Conservation (phyloP, 1,140 invertebrate species). For the Andricus grossulariae region DNA sequence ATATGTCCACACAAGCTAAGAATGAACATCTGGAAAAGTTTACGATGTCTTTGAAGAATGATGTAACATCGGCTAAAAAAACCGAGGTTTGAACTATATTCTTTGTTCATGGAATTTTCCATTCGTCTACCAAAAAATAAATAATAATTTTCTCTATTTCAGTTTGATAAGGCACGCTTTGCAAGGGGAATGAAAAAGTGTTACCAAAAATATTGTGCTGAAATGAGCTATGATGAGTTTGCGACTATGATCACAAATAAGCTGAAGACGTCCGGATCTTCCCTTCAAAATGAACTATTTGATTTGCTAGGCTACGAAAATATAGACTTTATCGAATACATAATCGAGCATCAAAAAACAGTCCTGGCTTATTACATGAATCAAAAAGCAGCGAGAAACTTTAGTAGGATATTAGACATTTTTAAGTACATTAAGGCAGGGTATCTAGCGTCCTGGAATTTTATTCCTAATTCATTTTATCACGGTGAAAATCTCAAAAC, state of each 20-base stretch:
- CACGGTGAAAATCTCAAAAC: no score
- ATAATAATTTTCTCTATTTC: slow-evolving; percentile 56
- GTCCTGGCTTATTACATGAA: slow-evolving; percentile 68
- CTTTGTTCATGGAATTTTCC: slow-evolving; percentile 42
- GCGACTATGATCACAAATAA: slow-evolving; percentile 78
- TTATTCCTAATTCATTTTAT: no score
- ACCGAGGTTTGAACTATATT: slow-evolving; percentile 67
- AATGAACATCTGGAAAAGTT: slow-evolving; percentile 54
- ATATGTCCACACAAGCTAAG: slow-evolving; percentile 55
- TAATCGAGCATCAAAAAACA: slow-evolving; percentile 83
- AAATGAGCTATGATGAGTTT: slow-evolving; percentile 79
- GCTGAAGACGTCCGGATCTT: slow-evolving; percentile 81
- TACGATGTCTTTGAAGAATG: slow-evolving; percentile 58
- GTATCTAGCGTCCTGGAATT: no score
- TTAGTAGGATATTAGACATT: slow-evolving; percentile 50
- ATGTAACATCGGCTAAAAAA: slow-evolving; percentile 53
- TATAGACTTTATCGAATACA: slow-evolving; percentile 88
- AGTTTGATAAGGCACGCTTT: slow-evolving; percentile 79
- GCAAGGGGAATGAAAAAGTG: slow-evolving; percentile 77
- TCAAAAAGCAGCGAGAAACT: slow-evolving; percentile 68
- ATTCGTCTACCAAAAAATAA: not conserved
- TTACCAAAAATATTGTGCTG: slow-evolving; percentile 68
- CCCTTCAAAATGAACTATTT: slow-evolving; percentile 91
- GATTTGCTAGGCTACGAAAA: slow-evolving; percentile 92
- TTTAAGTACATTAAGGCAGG: slow-evolving; percentile 34